Evolutionary conservation across 2,113 vertebrate genomes (phyloP).

Genomic region (Corythaixoides concolor): DNA sequence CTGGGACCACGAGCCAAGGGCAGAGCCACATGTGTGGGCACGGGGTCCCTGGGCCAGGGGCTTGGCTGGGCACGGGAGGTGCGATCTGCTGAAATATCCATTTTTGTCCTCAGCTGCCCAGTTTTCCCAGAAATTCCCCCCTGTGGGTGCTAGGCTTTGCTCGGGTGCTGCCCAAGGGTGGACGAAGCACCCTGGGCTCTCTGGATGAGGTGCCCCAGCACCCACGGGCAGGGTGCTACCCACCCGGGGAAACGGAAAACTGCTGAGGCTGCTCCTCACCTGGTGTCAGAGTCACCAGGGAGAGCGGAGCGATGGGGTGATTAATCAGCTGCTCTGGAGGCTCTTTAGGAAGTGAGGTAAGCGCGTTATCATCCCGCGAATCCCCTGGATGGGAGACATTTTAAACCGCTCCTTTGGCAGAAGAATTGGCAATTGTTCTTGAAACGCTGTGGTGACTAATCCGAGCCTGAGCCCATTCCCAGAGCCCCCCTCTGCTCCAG

Average conservation of each 20-base stretch:
- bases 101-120: neutral
- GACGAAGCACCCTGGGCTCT: conserved; percentile 16
- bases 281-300: neutral
- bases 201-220: neutral
- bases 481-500: neutral
- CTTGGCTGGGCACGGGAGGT: neutral
- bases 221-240: conserved; percentile 31
- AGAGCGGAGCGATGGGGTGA: neutral
- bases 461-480: neutral
- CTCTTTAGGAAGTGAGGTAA: conserved; percentile 38
- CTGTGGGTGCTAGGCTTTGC: neutral
- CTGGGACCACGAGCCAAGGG: neutral
- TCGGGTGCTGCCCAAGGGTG: neutral
- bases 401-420: neutral
- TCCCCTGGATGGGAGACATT: conserved; percentile 26
- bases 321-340: neutral
- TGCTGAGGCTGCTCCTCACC: neutral
- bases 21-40: neutral
- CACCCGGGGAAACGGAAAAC: neutral
- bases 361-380: neutral
- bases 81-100: neutral
- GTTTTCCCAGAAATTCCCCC: neutral
- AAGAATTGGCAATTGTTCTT: neutral
- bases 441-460: neutral
- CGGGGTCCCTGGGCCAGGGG: neutral